Evolutionary conservation across 2,888 invertebrate genomes (phyloP).

Genomic region (Ashinkailepas kermadecensis): DNA sequence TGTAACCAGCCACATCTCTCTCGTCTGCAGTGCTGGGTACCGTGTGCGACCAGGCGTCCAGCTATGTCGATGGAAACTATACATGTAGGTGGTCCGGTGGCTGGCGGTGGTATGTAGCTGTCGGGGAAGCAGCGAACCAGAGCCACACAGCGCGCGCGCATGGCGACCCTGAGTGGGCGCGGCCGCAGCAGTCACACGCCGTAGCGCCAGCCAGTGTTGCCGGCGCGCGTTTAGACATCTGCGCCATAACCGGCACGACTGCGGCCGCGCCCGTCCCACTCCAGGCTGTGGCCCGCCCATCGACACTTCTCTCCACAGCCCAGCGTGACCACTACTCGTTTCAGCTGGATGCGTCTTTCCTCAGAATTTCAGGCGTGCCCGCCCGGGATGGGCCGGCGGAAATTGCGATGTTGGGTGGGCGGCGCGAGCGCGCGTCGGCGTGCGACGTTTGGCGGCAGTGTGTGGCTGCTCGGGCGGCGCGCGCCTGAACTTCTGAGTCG

Average conservation of each 20-base stretch:
- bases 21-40: slow-evolving; percentile 62
- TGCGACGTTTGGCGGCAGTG: too few species aligned
- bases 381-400: not conserved
- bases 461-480: not conserved
- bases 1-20: slow-evolving; percentile 29
- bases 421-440: too few species aligned
- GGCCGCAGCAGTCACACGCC: not conserved
- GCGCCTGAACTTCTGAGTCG: slow-evolving; percentile 13
- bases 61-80: slow-evolving; percentile 78
- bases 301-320: slow-evolving; percentile 13
- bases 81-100: slow-evolving; percentile 61
- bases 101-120: slow-evolving; percentile 27
- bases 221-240: too few species aligned
- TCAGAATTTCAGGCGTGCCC: slow-evolving; percentile 13
- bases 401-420: not conserved
- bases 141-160: slow-evolving; percentile 13
- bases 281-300: not conserved
- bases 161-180: not conserved
- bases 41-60: slow-evolving; percentile 70
- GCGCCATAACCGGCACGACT: not conserved
- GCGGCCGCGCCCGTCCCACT: not conserved
- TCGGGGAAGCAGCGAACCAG: not conserved
- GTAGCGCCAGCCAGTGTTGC: not conserved
- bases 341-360: slow-evolving; percentile 4
- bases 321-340: slow-evolving; percentile 5